Evolutionary conservation across 2,113 vertebrate species (phyloP).

Genomic region (Psammodynastes pulverulentus): DNA sequence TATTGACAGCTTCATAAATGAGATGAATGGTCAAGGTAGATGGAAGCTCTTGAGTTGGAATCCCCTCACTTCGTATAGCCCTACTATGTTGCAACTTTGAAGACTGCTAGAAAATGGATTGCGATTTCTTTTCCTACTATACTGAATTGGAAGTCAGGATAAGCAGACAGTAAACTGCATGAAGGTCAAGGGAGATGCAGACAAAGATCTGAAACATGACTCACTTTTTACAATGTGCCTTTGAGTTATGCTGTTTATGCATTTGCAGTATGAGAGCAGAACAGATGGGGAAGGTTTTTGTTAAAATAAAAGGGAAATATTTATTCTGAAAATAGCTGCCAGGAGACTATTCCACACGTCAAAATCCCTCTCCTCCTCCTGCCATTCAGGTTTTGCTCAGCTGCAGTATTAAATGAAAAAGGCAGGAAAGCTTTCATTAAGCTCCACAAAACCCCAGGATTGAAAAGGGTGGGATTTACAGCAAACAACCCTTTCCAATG

Average conservation of each 20-base stretch:
- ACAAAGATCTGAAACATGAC: not conserved
- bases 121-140: not conserved
- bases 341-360: constrained; percentile 26
- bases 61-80: not conserved
- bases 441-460: not conserved
- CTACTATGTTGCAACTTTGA: not conserved
- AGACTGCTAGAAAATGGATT: not conserved
- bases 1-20: not conserved
- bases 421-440: not conserved
- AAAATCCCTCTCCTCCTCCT: not conserved
- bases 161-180: constrained; percentile 23
- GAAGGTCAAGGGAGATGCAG: constrained; percentile 9
- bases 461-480: not conserved
- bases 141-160: constrained; percentile 13
- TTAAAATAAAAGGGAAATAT: constrained; percentile 49
- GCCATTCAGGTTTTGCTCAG: constrained; percentile 6
- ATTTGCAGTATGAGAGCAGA: constrained; percentile 44
- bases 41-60: not conserved
- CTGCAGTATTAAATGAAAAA: constrained; percentile 6
- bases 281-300: constrained; percentile 47
- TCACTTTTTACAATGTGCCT: constrained; percentile 33
- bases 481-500: constrained; percentile 1
- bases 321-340: constrained; percentile 23
- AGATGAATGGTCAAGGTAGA: not conserved
- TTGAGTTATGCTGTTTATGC: constrained; percentile 38